Base-by-base conservation (phyloP, 2,888 invertebrate species). In the Vannuccia rotundouncinata region DNA sequence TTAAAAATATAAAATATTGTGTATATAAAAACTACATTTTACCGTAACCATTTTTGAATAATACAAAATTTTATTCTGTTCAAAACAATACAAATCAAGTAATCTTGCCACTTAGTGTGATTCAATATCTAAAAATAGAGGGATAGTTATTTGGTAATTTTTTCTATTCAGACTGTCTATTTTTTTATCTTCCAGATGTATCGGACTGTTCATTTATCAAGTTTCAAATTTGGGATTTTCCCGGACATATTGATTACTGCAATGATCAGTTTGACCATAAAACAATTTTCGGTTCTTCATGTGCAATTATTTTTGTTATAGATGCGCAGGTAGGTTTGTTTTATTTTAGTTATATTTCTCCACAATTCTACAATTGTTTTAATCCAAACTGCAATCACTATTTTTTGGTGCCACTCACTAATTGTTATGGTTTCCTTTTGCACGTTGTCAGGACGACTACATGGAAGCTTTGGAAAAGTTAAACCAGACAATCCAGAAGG, bases 161-260 rank as follows among this genome's bases (percentile, higher is more conserved):
- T 45, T 45, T 5, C 5, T 45, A 13, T 45, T 13, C 17, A 45
- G 17, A 17, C 5, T 45, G 5, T 17, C 17, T 17, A 45, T 45
- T 45, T 5, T 5, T 45, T 17, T 45, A 45, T 45, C 5, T 45
- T 45, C 45, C 17, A 45, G 45, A 45, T 82, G 95, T 99, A 82
- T 95, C 95, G 85, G 96, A 96, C 88, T 92, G 93, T 75, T 93
- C 98, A 85, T 99, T 99, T 91, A 96, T 99, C 78, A 97, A 98
- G 88, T 99, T 99, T 90, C 95, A 98, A 92, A 97, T 99, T 83
- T 97, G 97, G 95, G 99, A 99, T 88, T 95, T 99, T 89, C 99
- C 99, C 1, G 99, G 98, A 0, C 98, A 99, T 89, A 95, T 98
- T 83, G 96, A 98, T 88, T 95, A 96, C 86, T 95, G 97, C 88